Percentiles rank a stretch among this genome's conserved stretches.
Evolutionary conservation across 2,113 vertebrate genomes (phyloP).

Genomic region (Calonectris borealis): DNA sequence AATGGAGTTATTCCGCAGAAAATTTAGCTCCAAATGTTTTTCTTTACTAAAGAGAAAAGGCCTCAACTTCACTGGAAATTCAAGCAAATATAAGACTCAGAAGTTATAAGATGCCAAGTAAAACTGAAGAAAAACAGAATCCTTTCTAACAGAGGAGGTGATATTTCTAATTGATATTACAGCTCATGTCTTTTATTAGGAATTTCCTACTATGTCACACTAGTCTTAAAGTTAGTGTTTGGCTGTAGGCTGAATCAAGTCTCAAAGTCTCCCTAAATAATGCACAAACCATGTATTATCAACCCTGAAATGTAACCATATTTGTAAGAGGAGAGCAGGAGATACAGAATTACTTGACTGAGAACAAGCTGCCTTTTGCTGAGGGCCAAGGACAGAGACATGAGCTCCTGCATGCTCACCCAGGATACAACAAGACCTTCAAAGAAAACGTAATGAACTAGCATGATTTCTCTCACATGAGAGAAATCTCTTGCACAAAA

Average conservation of each 20-base stretch:
- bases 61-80: not conserved
- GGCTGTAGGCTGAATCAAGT: not conserved
- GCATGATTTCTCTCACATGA: not conserved
- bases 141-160: not conserved
- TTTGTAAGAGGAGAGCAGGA: not conserved
- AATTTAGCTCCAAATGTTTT: not conserved
- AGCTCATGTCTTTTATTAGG: not conserved
- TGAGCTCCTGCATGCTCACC: accelerated
- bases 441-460: not conserved
- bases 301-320: not conserved
- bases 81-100: not conserved
- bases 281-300: not conserved
- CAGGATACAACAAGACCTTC: not conserved
- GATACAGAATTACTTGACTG: not conserved
- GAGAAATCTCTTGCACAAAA: not conserved
- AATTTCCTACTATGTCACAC: not conserved
- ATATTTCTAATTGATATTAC: not conserved
- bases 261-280: not conserved
- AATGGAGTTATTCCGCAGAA: not conserved
- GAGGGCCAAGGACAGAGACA: not conserved
- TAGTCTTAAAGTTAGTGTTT: not conserved
- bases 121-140: not conserved
- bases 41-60: not conserved
- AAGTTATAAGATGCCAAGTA: not conserved
- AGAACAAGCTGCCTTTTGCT: not conserved